phyloP scores from a whole-genome alignment of 2,888 invertebrate species.

The Platycheirus albimanus region DNA sequence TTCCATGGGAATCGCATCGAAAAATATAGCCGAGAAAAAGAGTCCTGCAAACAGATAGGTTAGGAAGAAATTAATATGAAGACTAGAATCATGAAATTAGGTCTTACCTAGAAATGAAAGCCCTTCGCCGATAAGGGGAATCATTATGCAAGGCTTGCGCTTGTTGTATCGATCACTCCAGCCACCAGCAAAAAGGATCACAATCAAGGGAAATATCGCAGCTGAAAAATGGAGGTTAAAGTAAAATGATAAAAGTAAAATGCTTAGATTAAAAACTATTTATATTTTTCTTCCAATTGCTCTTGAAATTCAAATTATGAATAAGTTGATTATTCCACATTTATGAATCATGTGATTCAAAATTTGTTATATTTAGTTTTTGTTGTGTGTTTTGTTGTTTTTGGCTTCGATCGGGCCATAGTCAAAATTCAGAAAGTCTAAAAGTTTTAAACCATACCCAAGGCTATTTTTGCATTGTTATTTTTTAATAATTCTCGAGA shows the following conservation, averaged over 20 bases:
- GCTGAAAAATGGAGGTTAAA: constrained; percentile 77
- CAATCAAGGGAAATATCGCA: constrained; percentile 81
- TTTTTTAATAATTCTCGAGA: too few relatives aligned
- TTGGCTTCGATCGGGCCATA: too few relatives aligned
- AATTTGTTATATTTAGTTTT: too few relatives aligned
- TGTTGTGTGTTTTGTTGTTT: too few relatives aligned
- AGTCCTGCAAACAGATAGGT: constrained; percentile 76
- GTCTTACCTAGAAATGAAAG: constrained; percentile 79
- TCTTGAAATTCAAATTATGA: too few relatives aligned
- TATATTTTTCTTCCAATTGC: too few relatives aligned
- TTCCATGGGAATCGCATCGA: constrained; percentile 81
- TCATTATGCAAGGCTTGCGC: constrained; percentile 82
- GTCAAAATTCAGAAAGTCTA: too few relatives aligned
- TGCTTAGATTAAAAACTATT: too few relatives aligned
- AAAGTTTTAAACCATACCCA: too few relatives aligned
- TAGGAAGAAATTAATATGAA: neutral
- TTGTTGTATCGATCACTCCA: constrained; percentile 82
- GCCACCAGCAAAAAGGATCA: constrained; percentile 82
- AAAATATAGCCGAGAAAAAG: constrained; percentile 81
- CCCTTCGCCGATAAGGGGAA: constrained; percentile 81
- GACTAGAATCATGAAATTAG: neutral
- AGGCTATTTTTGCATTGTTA: too few relatives aligned
- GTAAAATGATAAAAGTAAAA: neutral
- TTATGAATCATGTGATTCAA: too few relatives aligned
- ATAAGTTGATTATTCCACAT: too few relatives aligned